These are phyloP conservation scores for Cancer borealis DNA, from an alignment of 2,888 invertebrate genomes.

Conservation along the genomic window DNA sequence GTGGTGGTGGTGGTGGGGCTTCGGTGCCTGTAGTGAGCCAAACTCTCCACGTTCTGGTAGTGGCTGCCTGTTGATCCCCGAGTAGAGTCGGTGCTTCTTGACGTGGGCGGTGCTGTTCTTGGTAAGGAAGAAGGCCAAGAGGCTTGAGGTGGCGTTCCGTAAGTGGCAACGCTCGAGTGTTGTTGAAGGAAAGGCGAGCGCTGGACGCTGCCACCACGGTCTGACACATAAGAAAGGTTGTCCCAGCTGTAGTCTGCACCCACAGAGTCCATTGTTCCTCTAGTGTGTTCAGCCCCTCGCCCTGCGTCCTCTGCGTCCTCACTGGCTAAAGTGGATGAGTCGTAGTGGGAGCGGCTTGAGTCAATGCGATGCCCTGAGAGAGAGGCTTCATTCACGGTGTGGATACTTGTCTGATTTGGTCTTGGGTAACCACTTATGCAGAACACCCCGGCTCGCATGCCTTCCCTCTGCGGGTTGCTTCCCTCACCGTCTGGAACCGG, in stretches of 20 bases:
- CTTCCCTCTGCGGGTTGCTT: constrained; percentile 14
- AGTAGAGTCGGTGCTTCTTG: neutral
- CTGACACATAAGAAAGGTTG: neutral
- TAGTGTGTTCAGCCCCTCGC: neutral
- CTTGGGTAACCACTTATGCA: constrained; percentile 66
- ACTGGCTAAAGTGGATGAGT: neutral
- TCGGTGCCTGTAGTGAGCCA: neutral
- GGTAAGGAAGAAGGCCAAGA: neutral
- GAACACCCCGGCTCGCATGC: constrained; percentile 68
- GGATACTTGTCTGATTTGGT: neutral
- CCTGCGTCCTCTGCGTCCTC: neutral
- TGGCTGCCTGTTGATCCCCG: neutral
- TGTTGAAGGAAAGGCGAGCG: neutral
- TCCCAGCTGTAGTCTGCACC: neutral
- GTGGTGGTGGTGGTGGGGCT: neutral
- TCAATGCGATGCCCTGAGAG: neutral
- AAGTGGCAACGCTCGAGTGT: neutral
- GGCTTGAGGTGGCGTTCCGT: neutral
- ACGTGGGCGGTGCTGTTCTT: neutral
- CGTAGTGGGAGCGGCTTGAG: neutral
- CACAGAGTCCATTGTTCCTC: neutral
- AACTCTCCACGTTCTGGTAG: constrained; percentile 27
- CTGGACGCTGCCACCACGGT: neutral
- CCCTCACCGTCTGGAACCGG: neutral
- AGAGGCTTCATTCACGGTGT: neutral